A percentile compares a stretch with the other conserved stretches of the same genome.
Conservation (phyloP, 2,888 invertebrate species). For the Cyaniris semiargus region DNA sequence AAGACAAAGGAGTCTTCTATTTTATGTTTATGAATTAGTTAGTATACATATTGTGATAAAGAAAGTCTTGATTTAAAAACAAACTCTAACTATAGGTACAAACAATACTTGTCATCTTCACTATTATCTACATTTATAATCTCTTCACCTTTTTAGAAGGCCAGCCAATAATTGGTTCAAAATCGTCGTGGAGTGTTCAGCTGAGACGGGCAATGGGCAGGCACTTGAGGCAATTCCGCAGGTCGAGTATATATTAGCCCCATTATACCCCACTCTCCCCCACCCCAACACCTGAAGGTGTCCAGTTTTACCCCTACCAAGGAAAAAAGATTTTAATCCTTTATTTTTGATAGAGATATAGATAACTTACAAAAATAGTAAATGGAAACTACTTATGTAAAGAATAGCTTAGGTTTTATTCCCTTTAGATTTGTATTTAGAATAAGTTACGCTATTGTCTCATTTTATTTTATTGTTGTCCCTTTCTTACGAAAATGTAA, state of each 20-base stretch:
- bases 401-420: no score
- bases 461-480: no score
- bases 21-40: no score
- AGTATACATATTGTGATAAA: no score
- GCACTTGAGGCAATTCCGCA: constrained; percentile 64
- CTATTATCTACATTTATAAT: background rate
- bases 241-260: constrained; percentile 56
- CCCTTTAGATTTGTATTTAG: no score
- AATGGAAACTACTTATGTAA: no score
- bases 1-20: no score
- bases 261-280: constrained; percentile 52
- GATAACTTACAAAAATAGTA: no score
- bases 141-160: background rate
- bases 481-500: no score
- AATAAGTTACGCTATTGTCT: no score
- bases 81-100: background rate
- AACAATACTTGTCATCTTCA: background rate
- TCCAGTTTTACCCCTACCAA: constrained; percentile 54
- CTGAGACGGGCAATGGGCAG: constrained; percentile 50
- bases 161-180: constrained; percentile 3
- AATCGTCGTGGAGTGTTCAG: constrained; percentile 19
- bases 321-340: constrained; percentile 36
- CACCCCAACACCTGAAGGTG: constrained; percentile 67
- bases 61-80: no score
- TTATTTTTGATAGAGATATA: background rate